These are phyloP conservation scores for Lissocephala sabroskyi DNA, from an alignment of 2,888 invertebrate genomes.

Conservation along the genomic window DNA sequence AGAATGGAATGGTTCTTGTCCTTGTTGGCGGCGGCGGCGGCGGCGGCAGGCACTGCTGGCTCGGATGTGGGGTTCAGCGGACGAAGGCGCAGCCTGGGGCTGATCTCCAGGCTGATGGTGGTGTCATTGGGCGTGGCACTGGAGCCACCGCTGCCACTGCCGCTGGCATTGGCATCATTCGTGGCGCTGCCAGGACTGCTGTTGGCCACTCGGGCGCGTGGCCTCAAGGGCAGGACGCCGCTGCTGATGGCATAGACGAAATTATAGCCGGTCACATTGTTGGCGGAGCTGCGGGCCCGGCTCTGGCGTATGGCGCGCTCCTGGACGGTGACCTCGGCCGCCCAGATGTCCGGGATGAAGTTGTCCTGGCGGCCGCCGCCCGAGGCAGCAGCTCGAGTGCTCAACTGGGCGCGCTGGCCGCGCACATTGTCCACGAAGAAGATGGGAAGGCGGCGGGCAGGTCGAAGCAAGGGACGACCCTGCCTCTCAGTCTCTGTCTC, in stretches of 20 bases:
- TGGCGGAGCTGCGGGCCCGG: conserved; percentile 56
- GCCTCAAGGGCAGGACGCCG: conserved; percentile 63
- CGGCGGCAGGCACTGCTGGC: too few relatives aligned
- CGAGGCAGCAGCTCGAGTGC: neutral
- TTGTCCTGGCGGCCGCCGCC: conserved; percentile 37
- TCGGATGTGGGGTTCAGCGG: neutral
- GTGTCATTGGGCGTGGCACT: conserved; percentile 11
- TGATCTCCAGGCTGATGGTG: neutral
- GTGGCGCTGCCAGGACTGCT: too few relatives aligned
- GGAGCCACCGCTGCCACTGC: neutral
- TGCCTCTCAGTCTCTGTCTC: neutral
- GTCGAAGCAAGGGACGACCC: neutral
- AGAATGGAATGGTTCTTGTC: conserved; percentile 47
- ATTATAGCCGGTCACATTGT: conserved; percentile 67
- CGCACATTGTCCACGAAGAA: too few relatives aligned
- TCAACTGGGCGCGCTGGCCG: too few relatives aligned
- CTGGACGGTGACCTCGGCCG: conserved; percentile 71
- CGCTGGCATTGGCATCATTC: neutral
- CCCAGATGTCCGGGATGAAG: conserved; percentile 72
- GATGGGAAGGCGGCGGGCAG: too few relatives aligned
- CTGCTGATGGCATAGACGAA: conserved; percentile 72
- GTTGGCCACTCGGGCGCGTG: conserved; percentile 10
- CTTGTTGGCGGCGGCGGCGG: conserved; percentile 2
- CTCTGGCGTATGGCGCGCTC: conserved; percentile 68
- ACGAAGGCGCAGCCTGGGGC: neutral